phyloP scores from a whole-genome alignment of 1,140 invertebrate genomes.

The Idris sp. region DNA sequence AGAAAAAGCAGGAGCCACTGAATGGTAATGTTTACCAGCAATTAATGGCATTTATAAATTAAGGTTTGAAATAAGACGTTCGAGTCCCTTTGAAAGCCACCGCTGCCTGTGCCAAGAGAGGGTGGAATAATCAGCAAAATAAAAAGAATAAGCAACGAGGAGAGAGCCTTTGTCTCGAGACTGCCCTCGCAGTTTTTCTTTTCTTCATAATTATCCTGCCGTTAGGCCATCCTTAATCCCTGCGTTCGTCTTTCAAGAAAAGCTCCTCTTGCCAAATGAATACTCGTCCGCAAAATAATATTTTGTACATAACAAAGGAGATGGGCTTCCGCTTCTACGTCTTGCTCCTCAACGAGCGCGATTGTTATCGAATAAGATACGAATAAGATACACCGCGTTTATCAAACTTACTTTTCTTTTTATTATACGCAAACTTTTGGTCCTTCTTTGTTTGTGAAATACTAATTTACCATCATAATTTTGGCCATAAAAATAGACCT shows the following conservation, averaged over 20 bases:
- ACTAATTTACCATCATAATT: slow-evolving; percentile 7
- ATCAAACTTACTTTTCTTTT: slow-evolving; percentile 54
- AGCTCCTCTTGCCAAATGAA: slow-evolving; percentile 68
- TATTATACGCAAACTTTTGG: slow-evolving; percentile 3
- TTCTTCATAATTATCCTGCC: slow-evolving; percentile 73
- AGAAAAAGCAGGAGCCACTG: slow-evolving; percentile 52
- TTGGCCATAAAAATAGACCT: too few relatives aligned
- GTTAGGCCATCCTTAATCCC: slow-evolving; percentile 70
- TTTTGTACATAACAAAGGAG: slow-evolving; percentile 70
- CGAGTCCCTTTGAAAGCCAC: slow-evolving; percentile 57
- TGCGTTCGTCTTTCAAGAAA: slow-evolving; percentile 69
- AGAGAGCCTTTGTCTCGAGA: slow-evolving; percentile 68
- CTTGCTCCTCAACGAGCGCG: slow-evolving; percentile 46
- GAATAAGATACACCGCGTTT: slow-evolving; percentile 63
- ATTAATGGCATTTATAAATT: slow-evolving; percentile 67
- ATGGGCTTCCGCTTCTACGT: slow-evolving; percentile 60
- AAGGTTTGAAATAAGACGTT: slow-evolving; percentile 59
- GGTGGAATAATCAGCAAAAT: slow-evolving; percentile 64
- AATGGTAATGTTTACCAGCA: slow-evolving; percentile 65
- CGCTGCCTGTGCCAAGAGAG: slow-evolving; percentile 49
- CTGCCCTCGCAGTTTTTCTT: slow-evolving; percentile 68
- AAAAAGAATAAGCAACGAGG: slow-evolving; percentile 61
- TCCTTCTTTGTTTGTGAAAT: slow-evolving; percentile 22
- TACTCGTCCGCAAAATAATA: slow-evolving; percentile 70
- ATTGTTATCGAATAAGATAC: slow-evolving; percentile 68